Conservation (phyloP, 2,113 vertebrate species). For the Hirundichthys speculiger region DNA sequence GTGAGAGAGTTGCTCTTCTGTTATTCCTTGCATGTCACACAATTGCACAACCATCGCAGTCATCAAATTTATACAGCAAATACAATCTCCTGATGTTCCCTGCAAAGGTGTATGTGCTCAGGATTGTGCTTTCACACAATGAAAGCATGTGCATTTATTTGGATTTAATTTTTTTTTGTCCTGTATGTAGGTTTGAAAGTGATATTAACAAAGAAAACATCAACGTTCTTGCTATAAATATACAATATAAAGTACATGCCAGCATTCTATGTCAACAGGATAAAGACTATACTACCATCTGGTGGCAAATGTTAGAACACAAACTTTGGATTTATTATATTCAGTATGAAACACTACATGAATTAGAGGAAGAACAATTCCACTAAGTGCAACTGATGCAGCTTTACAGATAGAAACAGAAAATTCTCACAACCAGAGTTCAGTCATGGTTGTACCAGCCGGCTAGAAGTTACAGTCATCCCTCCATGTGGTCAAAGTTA, state of each 20-base stretch:
- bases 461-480: constrained; percentile 22
- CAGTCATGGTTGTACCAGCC: too few relatives aligned
- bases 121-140: too few relatives aligned
- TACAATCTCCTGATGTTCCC: too few relatives aligned
- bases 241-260: neutral
- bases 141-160: too few relatives aligned
- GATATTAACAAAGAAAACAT: neutral
- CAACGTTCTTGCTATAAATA: neutral
- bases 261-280: neutral
- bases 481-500: constrained; percentile 54
- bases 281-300: constrained; percentile 55
- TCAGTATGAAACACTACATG: neutral
- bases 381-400: neutral
- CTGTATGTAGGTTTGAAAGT: neutral
- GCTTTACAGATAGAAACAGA: neutral
- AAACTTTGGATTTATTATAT: neutral
- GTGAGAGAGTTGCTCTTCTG: too few relatives aligned
- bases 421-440: neutral
- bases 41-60: too few relatives aligned
- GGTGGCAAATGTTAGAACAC: constrained; percentile 44
- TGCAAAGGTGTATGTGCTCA: too few relatives aligned
- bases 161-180: neutral
- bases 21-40: too few relatives aligned
- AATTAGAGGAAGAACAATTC: neutral
- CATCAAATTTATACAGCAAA: too few relatives aligned